Evolutionary conservation across 2,888 invertebrate genomes (phyloP).

Genomic region (Chromoteleia sp.): DNA sequence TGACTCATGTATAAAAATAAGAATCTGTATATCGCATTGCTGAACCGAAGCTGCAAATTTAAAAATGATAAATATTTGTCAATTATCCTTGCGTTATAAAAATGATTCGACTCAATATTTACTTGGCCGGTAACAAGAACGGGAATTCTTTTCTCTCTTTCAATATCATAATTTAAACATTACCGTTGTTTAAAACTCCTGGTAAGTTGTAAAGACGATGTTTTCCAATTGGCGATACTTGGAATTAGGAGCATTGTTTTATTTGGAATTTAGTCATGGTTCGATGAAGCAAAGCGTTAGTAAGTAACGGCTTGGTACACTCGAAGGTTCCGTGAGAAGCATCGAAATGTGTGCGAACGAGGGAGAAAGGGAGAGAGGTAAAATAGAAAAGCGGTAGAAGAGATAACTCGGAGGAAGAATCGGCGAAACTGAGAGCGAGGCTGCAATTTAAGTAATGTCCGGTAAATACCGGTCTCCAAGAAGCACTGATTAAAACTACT

Average conservation of each 20-base stretch:
- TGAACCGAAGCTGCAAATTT: no score
- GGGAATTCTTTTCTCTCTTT: background rate
- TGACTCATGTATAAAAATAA: background rate
- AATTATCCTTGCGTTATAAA: background rate
- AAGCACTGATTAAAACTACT: conserved; percentile 65
- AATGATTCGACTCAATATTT: background rate
- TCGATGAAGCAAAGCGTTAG: conserved; percentile 58
- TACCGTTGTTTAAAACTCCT: conserved; percentile 15
- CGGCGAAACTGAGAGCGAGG: conserved; percentile 60
- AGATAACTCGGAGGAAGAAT: conserved; percentile 57
- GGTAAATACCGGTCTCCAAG: conserved; percentile 67
- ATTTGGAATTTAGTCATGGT: conserved; percentile 62
- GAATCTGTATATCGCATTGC: no score
- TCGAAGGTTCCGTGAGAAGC: conserved; percentile 63
- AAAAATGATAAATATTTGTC: no score
- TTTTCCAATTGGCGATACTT: conserved; percentile 42
- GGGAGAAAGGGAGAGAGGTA: conserved; percentile 46
- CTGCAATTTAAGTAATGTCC: conserved; percentile 66
- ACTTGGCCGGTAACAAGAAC: background rate
- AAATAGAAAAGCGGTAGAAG: conserved; percentile 51
- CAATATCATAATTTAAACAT: conserved; percentile 21
- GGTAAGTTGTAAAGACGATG: conserved; percentile 27
- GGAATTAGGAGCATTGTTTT: conserved; percentile 53
- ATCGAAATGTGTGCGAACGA: conserved; percentile 64
- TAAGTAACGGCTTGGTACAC: conserved; percentile 49